Evolutionary conservation across 1,140 invertebrate species (phyloP), one percentile per base, ranked within the genome.

Genomic region (Pseudoatta argentina): DNA sequence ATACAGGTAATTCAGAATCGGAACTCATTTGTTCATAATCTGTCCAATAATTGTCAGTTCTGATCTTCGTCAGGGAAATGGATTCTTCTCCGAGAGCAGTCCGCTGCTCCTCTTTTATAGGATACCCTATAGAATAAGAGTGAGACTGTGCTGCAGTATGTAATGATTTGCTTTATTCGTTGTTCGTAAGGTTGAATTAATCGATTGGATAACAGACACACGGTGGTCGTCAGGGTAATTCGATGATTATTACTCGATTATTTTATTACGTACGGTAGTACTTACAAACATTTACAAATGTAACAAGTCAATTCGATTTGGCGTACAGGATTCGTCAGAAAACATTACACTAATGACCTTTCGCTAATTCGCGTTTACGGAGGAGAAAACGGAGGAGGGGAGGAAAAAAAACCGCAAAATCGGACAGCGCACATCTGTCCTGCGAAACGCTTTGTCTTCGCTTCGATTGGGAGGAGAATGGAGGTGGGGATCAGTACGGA

Each of bases 261-360:
- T 93, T 94, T 93, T 93, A 93, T 94, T 93, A 91, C 73, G 81
- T 90, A 78, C 76, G 92, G 89, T 94, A 93, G 89, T 94, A 94
- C 92, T 93, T 94, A 94, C 93, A 94, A 94, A 94, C 93, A 94
- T 94, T 94, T 94, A 94, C 93, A 94, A 94, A 94, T 94, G 92
- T 93, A 94, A 94, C 93, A 94, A 93, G 91, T 93, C 92, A 93
- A 94, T 94, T 94, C 92, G 92, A 92, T 94, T 93, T 93, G 91
- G 92, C 93, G 88, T 93, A 93, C 89, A 94, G 90, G 88, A 94
- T 91, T 51, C 91, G 89, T 93, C 88, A 85, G 88, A 90, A 93
- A 93, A 91, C 90, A 92, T 91, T 92, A 91, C 86, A 91, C 76
- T 88, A 85, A 89, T 89, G 59, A 87, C 66, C 66, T 78, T 48